A percentile compares a stretch with the other conserved stretches of the same genome.
phyloP scores from a whole-genome alignment of 2,797 vertebrate species.

The Mallotus villosus region DNA sequence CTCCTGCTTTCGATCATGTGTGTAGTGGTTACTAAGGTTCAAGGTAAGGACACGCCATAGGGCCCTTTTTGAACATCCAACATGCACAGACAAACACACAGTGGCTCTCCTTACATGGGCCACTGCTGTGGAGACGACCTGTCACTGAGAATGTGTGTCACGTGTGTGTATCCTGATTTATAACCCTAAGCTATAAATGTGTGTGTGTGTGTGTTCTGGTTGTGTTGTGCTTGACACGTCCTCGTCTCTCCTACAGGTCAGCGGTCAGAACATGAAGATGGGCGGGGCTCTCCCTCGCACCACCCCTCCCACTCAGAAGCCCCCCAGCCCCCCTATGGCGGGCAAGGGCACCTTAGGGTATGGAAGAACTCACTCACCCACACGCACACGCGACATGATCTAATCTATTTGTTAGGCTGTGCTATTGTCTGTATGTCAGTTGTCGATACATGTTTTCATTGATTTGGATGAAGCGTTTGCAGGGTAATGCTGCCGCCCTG shows the following conservation, averaged over 20 bases:
- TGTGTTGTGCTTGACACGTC: background rate
- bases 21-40: slow-evolving; percentile 99
- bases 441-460: background rate
- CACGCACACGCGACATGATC: background rate
- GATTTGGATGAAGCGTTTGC: background rate
- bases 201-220: background rate
- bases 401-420: background rate
- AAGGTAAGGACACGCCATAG: slow-evolving; percentile 85
- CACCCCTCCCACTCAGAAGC: slow-evolving; percentile 91
- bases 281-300: slow-evolving; percentile 84
- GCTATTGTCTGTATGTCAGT: background rate
- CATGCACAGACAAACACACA: no score
- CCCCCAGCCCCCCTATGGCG: slow-evolving; percentile 80
- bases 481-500: background rate
- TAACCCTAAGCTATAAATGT: no score
- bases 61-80: no score
- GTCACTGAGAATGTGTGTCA: no score
- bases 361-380: slow-evolving; percentile 46
- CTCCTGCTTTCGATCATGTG: slow-evolving; percentile 81
- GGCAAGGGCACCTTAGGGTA: slow-evolving; percentile 89
- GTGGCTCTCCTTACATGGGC: no score
- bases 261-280: slow-evolving; percentile 90
- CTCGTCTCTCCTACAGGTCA: slow-evolving; percentile 75
- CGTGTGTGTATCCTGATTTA: no score
- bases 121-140: background rate